A percentile compares a stretch with the other conserved stretches of the same genome.
Conservation (phyloP, 2,797 vertebrate genomes). For the Pangasius krempfi region DNA sequence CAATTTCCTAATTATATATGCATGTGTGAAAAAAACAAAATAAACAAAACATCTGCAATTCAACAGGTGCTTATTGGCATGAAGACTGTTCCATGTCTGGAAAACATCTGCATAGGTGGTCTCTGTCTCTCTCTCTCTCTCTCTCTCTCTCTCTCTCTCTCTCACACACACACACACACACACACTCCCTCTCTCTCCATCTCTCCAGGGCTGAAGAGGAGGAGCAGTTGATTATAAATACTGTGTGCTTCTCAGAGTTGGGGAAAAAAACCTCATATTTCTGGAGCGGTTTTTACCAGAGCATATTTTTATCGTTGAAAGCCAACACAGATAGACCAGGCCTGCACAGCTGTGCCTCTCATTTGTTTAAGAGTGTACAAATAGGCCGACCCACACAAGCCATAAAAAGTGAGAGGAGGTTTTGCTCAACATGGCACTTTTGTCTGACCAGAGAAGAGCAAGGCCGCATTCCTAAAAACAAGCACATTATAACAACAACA, state of each 20-base stretch:
- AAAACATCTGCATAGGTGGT: conserved; percentile 78
- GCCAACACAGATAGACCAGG: conserved; percentile 76
- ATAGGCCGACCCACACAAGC: conserved; percentile 73
- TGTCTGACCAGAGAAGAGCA: conserved; percentile 71
- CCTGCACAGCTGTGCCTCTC: conserved; percentile 77
- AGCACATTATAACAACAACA: conserved; percentile 65
- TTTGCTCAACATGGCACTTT: conserved; percentile 80
- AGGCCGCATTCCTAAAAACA: conserved; percentile 73
- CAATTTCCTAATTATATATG: conserved; percentile 48
- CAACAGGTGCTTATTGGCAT: conserved; percentile 60
- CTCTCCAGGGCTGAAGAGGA: conserved; percentile 51
- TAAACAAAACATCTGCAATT: conserved; percentile 47
- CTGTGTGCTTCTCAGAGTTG: conserved; percentile 66
- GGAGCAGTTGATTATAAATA: conserved; percentile 73
- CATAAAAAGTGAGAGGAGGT: conserved; percentile 80
- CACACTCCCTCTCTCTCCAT: conserved; percentile 10
- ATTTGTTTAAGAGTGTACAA: conserved; percentile 83
- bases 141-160: neutral
- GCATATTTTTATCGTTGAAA: conserved; percentile 81
- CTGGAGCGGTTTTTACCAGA: conserved; percentile 75
- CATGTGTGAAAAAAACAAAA: conserved; percentile 38
- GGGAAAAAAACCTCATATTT: conserved; percentile 71
- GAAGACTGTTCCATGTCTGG: conserved; percentile 63
- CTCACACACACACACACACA: too few species aligned
- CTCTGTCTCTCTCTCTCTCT: conserved; percentile 49